These are phyloP conservation scores for Pempheris klunzingeri DNA, from an alignment of 2,797 vertebrate species.

Conservation along the genomic window DNA sequence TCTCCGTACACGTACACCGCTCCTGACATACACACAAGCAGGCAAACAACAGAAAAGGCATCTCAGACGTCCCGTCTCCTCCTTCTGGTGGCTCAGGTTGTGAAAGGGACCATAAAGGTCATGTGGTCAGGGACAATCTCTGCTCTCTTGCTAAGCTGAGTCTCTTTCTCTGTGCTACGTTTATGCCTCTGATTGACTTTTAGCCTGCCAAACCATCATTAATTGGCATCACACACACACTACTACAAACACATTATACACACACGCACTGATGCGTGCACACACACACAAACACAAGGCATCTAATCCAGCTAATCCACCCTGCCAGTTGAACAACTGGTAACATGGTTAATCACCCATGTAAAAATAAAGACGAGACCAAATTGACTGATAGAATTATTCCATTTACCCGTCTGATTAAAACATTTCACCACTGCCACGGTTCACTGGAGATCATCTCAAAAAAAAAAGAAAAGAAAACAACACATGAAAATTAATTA, in stretches of 20 bases:
- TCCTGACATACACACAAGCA: not conserved
- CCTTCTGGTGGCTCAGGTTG: not conserved
- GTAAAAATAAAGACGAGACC: conserved; percentile 81
- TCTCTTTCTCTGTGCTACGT: conserved; percentile 44
- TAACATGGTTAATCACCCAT: conserved; percentile 82
- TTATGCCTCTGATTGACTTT: conserved; percentile 68
- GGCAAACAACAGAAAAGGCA: not conserved
- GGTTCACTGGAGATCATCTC: conserved; percentile 75
- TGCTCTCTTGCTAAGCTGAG: conserved; percentile 23
- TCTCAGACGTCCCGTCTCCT: not conserved
- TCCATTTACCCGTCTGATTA: conserved; percentile 81
- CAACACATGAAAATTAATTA: conserved; percentile 80
- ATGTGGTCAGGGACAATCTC: conserved; percentile 28
- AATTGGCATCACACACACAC: conserved; percentile 52
- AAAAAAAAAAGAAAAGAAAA: conserved; percentile 57
- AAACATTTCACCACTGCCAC: conserved; percentile 77
- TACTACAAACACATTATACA: conserved; percentile 33
- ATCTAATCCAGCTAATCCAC: conserved; percentile 81
- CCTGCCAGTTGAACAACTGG: conserved; percentile 74
- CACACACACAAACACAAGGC: conserved; percentile 56
- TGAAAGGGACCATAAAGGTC: conserved; percentile 20
- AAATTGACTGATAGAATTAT: conserved; percentile 83
- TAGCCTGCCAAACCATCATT: conserved; percentile 65
- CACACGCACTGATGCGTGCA: conserved; percentile 32
- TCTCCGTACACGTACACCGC: not conserved